Percentiles rank a stretch among this genome's conserved stretches.
Conservation (phyloP, 1,140 invertebrate species). For the Drosophila ficusphila region DNA sequence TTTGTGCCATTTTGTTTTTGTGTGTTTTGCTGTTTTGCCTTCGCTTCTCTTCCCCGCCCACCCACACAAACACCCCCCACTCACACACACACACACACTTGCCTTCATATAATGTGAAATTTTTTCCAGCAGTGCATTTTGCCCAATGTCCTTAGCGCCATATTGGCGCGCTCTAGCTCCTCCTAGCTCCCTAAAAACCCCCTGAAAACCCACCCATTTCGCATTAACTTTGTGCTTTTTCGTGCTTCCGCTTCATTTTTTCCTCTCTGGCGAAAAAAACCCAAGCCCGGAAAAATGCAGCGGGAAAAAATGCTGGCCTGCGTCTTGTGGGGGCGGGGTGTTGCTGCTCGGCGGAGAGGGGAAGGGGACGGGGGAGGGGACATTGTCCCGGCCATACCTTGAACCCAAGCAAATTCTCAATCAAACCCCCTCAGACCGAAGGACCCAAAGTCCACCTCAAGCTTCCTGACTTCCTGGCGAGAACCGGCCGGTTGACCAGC, state of each 20-base stretch:
- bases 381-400: conserved; percentile 64
- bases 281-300: conserved; percentile 47
- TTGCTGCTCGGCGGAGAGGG: too few species aligned
- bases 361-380: not conserved
- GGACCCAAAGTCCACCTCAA: conserved; percentile 30
- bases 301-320: conserved; percentile 53
- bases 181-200: conserved; percentile 33
- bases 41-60: conserved; percentile 18
- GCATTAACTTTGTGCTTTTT: conserved; percentile 80
- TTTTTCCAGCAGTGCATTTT: conserved; percentile 73
- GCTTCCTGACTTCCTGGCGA: conserved; percentile 61
- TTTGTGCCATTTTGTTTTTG: conserved; percentile 81
- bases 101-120: conserved; percentile 70
- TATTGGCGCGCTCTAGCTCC: conserved; percentile 56
- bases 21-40: conserved; percentile 78
- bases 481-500: conserved; percentile 40
- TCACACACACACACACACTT: conserved; percentile 21
- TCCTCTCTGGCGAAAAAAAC: conserved; percentile 29
- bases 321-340: conserved; percentile 34
- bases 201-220: conserved; percentile 23
- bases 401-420: conserved; percentile 41
- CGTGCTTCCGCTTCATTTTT: conserved; percentile 80
- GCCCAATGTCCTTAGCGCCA: conserved; percentile 80
- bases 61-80: conserved; percentile 24
- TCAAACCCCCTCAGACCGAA: conserved; percentile 6